Evolutionary conservation across 2,797 vertebrate species (phyloP), one percentile per base, ranked within the genome.

Genomic region (Phoebastria nigripes): DNA sequence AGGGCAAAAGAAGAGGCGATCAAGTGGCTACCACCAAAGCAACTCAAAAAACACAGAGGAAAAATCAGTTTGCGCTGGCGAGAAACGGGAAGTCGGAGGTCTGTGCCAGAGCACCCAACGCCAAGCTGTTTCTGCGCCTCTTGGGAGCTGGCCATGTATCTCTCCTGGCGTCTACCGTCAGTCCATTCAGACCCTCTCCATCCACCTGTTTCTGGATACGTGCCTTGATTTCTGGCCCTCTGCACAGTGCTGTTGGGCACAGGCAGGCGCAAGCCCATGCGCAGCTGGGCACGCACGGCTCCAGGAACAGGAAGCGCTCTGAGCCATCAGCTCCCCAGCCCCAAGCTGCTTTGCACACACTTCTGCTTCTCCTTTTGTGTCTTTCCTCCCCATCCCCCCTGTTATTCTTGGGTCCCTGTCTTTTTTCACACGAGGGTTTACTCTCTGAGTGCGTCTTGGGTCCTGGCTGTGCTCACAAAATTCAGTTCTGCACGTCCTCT

Each of bases 291-390:
- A 80, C 54, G 2, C 87, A 4, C 82, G 0, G 55, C 82, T 66
- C 97, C 94, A 71, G 97, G 96, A 98, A 98, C 97, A 98, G 98
- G 98, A 98, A 98, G 97, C 55, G 47, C 97, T 95, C 96, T 97
- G 97, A 95, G 90, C 87, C 93, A 95, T 96, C 89, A 9, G 22
- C 87, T 95, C 97, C 87, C 33, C 96, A 95, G 96, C 97, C 97
- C 96, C 65, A 33, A 76, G 87, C 96, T 98, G 95, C 97, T 97
- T 97, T 97, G 98, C 98, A 97, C 97, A 97, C 91, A 97, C 98
- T 98, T 97, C 97, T 97, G 98, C 98, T 98, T 98, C 98, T 98
- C 96, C 44, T 98, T 98, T 98, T 96, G 91, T 67, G 59, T 52
- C 66, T 89, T 71, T 81, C 46, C 61, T 86, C 67, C 93, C 67